phyloP scores from a whole-genome alignment of 1,140 invertebrate genomes.

The Grapholita molesta region DNA sequence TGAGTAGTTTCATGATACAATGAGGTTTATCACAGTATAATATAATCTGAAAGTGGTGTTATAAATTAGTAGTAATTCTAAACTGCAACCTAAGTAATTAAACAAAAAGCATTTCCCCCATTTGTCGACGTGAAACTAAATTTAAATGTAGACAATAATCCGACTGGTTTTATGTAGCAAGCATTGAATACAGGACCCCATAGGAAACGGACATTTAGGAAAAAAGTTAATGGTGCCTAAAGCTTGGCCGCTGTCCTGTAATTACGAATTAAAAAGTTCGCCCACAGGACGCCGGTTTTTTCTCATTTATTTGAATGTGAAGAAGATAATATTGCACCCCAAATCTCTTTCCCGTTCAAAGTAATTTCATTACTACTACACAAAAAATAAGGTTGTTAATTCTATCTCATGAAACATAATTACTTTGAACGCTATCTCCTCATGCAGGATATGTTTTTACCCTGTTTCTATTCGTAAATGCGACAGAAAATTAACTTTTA shows the following conservation, averaged over 20 bases:
- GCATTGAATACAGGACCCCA: slow-evolving; percentile 28
- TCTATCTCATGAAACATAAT: slow-evolving; percentile 36
- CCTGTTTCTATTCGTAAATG: slow-evolving; percentile 45
- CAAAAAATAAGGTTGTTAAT: slow-evolving; percentile 38
- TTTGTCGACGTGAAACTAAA: slow-evolving; percentile 20
- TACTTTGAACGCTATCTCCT: slow-evolving; percentile 66
- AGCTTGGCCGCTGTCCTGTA: slow-evolving; percentile 71
- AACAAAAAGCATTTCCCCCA: neutral
- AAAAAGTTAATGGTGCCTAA: slow-evolving; percentile 75
- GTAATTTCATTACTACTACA: slow-evolving; percentile 30
- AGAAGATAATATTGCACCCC: slow-evolving; percentile 70
- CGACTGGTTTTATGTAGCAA: slow-evolving; percentile 26
- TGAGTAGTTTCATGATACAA: too few species aligned
- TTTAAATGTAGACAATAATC: slow-evolving; percentile 35
- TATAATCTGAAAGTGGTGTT: too few species aligned
- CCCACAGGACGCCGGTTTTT: slow-evolving; percentile 68
- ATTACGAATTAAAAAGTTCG: slow-evolving; percentile 77
- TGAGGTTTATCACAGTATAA: too few species aligned
- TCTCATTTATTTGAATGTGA: slow-evolving; percentile 71
- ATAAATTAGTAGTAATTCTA: neutral
- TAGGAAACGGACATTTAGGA: slow-evolving; percentile 49
- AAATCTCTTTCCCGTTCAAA: slow-evolving; percentile 38
- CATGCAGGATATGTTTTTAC: slow-evolving; percentile 58
- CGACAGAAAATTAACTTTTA: slow-evolving; percentile 60
- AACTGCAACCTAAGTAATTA: slow-evolving; percentile 23